Base-by-base conservation (phyloP, 1,140 invertebrate species). In the Dufourea novaeangliae region DNA sequence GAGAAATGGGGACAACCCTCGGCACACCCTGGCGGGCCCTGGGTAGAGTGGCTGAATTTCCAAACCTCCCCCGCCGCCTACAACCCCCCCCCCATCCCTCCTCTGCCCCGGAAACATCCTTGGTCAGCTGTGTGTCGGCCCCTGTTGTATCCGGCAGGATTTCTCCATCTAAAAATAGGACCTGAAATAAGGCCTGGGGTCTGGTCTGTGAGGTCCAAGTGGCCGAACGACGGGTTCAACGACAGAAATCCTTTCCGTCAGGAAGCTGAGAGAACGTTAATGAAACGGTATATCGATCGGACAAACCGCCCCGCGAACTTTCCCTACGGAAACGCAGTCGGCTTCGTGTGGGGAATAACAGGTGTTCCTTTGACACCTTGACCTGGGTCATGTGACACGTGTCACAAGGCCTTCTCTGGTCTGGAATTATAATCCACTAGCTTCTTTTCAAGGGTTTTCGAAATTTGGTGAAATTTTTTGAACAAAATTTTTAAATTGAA, bases 1-100 rank as follows among this genome's bases (percentile, higher is more conserved):
- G 84, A 85, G 80, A 90, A 91, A 91, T 69, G 88, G 88, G 90
- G 90, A 85, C 89, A 88, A 80, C 83, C 80, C 82, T 77, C 78
- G 68, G 32, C 52, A 20, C 70, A 61, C 22, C 59, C 56, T 62
- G 68, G 57, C 66, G 22, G 78, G 46, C 67, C 64, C 70, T n/a
- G n/a, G 64, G 62, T 73, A 78, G 20, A 39, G 52, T 37, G 32
- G 17, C 32, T 52, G 72, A 39, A 63, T 52, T 71, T 72, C 69
- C 34, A 62, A 81, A 62, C 75, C 37, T 20, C 46, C 4, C 39
- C 72, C 52, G 32, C 59, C 56, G 52, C 25, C 39, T 4, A 37
- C 20, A 11, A 0, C 2, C 54, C 34, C 29, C 12, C 52, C 0
- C 32, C 11, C 20, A 12, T 27, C 59, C 50, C 32, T 59, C 22